These are phyloP conservation scores for Thamnaconus septentrionalis DNA, from an alignment of 2,113 vertebrate species.

Conservation along the genomic window DNA sequence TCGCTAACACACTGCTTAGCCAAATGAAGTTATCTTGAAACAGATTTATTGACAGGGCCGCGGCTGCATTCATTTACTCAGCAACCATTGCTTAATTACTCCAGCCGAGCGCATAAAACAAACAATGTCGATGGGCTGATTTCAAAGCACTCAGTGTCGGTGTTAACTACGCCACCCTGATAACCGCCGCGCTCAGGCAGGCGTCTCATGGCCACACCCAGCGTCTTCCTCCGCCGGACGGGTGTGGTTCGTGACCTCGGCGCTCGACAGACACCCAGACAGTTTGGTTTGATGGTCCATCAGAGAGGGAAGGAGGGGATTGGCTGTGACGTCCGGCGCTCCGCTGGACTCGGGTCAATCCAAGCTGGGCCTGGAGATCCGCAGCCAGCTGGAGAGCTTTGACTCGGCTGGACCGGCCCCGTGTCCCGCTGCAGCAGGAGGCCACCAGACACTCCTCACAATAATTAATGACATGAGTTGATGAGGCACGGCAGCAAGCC, in stretches of 20 bases:
- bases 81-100: conserved; percentile 68
- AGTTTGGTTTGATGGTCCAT: conserved; percentile 73
- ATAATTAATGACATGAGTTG: conserved; percentile 61
- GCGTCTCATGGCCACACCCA: conserved; percentile 43
- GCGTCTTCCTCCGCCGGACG: conserved; percentile 1
- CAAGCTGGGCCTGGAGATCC: conserved; percentile 37
- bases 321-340: conserved; percentile 56
- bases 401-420: conserved; percentile 63
- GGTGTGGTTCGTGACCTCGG: conserved; percentile 45
- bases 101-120: conserved; percentile 62
- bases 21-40: conserved; percentile 77
- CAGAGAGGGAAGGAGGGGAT: conserved; percentile 53
- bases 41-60: conserved; percentile 71
- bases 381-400: conserved; percentile 71
- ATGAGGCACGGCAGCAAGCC: conserved; percentile 6
- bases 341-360: conserved; percentile 65
- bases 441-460: conserved; percentile 48
- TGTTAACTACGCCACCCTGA: conserved; percentile 47
- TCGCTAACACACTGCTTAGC: conserved; percentile 76
- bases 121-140: conserved; percentile 62
- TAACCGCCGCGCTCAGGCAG: conserved; percentile 32
- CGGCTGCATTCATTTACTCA: conserved; percentile 67
- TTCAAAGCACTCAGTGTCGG: conserved; percentile 64
- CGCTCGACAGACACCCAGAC: conserved; percentile 39
- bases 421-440: conserved; percentile 56